Base-by-base conservation (phyloP, 2,113 vertebrate genomes). In the Gavialis gangeticus region DNA sequence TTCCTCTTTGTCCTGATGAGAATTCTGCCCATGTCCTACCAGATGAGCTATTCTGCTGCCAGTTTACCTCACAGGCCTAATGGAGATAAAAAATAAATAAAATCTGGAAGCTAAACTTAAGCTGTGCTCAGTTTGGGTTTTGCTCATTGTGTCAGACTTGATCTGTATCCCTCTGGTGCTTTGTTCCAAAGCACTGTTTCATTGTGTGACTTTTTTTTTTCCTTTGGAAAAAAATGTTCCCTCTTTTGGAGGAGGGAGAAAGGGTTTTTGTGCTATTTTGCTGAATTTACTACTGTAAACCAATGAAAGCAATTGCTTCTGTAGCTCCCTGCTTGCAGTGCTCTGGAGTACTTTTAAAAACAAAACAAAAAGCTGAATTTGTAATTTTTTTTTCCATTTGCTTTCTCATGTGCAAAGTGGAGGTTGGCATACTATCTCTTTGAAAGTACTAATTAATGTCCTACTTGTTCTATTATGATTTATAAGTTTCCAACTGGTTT, bases 121-220 rank as follows among this genome's bases (percentile, higher is more conserved):
- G 18, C 28, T 5, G 46, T 58, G 55, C 80, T 78, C 27, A 58
- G 30, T 46, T 79, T 21, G 94, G 46, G 64, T 30, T 69, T 84
- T 84, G 46, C 25, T 82, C 86, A 0, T 4, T 6, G 46, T 4
- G 1, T 73, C 25, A 21, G 54, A 19, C 12, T 90, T 63, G 57
- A 2, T 56, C 59, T 1, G 0, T 0, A 0, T 10, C 21, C 27
- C 46, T 24, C 14, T 13, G 3, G 10, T 63, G 60, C 73, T 85
- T 63, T 62, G 9, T 12, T 24, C 4, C 15, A 66, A 1, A 73
- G 30, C 30, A 79, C 19, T 75, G 60, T 71, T 82, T 76, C 69
- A 2, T 14, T 27, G 67, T 28, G 62, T 0, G 0, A 25, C 5
- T 76, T 66, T 79, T 92, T 37, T 60, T 30, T 46, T 46, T 37